Conservation (phyloP, 2,888 invertebrate genomes). For the Homarus gammarus region DNA sequence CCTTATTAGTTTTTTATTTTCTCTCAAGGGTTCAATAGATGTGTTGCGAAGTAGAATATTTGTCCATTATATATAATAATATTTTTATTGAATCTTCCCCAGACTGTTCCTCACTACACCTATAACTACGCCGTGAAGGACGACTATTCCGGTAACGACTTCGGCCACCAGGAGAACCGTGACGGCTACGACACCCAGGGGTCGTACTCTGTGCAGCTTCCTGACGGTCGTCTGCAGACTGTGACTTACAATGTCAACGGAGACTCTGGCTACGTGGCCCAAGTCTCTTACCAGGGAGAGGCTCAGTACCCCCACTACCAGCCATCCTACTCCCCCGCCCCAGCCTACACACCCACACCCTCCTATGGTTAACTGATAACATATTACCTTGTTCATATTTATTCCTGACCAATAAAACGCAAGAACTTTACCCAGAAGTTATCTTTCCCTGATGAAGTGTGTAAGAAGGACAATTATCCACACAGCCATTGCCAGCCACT, state of each 20-base stretch:
- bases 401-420: no score
- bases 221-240: conserved; percentile 53
- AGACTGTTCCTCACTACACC: not conserved
- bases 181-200: conserved; percentile 24
- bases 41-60: no score
- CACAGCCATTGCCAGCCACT: no score
- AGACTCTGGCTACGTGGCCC: conserved; percentile 60
- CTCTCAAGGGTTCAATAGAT: no score
- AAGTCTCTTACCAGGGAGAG: conserved; percentile 54
- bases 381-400: no score
- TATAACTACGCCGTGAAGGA: conserved; percentile 37
- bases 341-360: not conserved
- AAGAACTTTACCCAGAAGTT: no score
- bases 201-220: conserved; percentile 44
- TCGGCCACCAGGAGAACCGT: conserved; percentile 39
- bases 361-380: no score
- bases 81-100: not conserved
- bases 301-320: conserved; percentile 49
- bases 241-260: conserved; percentile 53
- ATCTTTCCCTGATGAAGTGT: no score
- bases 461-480: no score
- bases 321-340: not conserved
- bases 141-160: conserved; percentile 44
- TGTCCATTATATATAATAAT: not conserved
- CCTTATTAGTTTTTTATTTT: no score